Base-by-base conservation (phyloP, 2,888 invertebrate genomes). In the Drosophila nigricruria region DNA sequence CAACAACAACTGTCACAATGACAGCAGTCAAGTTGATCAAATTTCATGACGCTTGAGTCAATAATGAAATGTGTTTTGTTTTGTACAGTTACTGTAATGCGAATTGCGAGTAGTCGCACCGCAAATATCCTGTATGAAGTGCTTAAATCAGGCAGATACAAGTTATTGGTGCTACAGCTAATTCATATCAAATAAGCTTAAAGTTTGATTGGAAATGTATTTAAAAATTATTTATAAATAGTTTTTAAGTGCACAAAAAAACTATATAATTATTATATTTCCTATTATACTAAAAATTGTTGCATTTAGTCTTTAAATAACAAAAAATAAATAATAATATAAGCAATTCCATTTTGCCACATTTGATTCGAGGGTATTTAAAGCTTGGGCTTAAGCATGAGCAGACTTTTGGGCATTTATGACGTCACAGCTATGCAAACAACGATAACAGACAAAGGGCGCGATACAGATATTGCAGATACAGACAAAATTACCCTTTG, bases 401-500 rank as follows among this genome's bases (percentile, higher is more conserved):
- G 10, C 42, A 47, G 27, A 49, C 18, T 36, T 18, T 66, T 23
- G n/a, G 34, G 3, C 43, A 73, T 30, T 62, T 49, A 54, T 77
- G 79, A 79, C 79, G 77, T 79, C 79, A 79, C 47, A 36, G 10
- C 45, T 20, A 45, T 50, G 54, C 30, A 59, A 45, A 59, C 52
- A 38, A 12, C 53, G 42, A 23, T 18, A 36, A 16, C 62, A 66
- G 68, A 79, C 76, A 79, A 67, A 58, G 73, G 66, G 68, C 61
- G 66, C 64, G 59, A n/a, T n/a, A n/a, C n/a, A n/a, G n/a, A n/a
- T 69, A 72, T 27, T 63, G 54, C 74, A 73, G 81, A 87, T 78
- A 84, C 84, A 89, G 75, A 84, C 84, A 87, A 71, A 81, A 82
- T 86, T 67, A 86, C 89, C 81, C 87, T 73, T 75, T 75, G 57